A percentile compares a stretch with the other conserved stretches of the same genome.
phyloP scores from a whole-genome alignment of 2,797 vertebrate genomes.

The Phalloptychus januarius region DNA sequence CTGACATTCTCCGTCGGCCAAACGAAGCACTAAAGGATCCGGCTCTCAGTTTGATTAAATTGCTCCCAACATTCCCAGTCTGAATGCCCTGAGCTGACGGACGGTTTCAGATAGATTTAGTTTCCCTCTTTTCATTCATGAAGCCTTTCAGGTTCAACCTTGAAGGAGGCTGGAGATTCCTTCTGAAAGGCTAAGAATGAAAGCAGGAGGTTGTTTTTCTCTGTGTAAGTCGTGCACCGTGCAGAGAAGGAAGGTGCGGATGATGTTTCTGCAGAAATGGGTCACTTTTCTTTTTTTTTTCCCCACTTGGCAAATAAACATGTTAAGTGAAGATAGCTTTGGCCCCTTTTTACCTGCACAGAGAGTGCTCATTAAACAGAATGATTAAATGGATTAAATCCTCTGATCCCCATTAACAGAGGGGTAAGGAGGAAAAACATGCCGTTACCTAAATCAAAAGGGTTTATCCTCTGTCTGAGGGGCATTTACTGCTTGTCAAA shows the following conservation, averaged over 20 bases:
- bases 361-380: conserved; percentile 25
- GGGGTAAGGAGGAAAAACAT: conserved; percentile 19
- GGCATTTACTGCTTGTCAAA: conserved; percentile 13
- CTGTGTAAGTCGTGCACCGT: not conserved
- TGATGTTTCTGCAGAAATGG: not conserved
- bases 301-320: not conserved
- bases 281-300: not conserved
- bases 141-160: conserved; percentile 21
- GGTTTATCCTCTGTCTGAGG: conserved; percentile 26
- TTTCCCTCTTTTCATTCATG: conserved; percentile 16
- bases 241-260: not conserved
- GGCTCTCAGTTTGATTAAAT: conserved; percentile 32
- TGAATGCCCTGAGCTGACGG: conserved; percentile 5
- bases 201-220: not conserved
- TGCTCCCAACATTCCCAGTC: conserved; percentile 3
- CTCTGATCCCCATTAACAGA: conserved; percentile 25
- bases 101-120: conserved; percentile 3
- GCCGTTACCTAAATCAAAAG: conserved; percentile 17
- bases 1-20: conserved; percentile 6
- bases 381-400: conserved; percentile 30
- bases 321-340: not conserved
- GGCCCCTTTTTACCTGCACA: not conserved
- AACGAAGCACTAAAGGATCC: conserved; percentile 19
- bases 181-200: conserved; percentile 8
- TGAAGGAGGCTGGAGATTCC: conserved; percentile 1